A percentile compares a stretch with the other conserved stretches of the same genome.
Evolutionary conservation across 2,888 invertebrate species (phyloP).

Genomic region (Acronicta psi): DNA sequence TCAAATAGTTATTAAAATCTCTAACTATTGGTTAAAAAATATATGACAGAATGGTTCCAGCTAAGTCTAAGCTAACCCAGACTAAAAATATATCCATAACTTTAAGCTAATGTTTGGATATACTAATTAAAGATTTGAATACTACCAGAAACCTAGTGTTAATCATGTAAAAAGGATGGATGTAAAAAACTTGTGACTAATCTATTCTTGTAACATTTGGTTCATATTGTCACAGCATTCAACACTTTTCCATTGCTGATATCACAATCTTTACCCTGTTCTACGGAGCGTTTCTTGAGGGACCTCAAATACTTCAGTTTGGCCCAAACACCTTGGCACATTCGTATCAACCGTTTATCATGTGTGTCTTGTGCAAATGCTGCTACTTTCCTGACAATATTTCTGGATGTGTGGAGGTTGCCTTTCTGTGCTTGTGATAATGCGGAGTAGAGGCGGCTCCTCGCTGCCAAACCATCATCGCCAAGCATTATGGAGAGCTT

Average conservation of each 20-base stretch:
- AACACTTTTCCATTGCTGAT: constrained; percentile 49
- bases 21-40: background rate
- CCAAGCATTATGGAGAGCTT: constrained; percentile 94
- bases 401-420: constrained; percentile 89
- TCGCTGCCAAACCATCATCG: constrained; percentile 93
- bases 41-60: too few species aligned
- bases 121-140: background rate
- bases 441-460: constrained; percentile 96
- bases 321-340: constrained; percentile 96
- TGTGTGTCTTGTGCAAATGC: constrained; percentile 77
- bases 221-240: constrained; percentile 17
- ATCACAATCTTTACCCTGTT: constrained; percentile 44
- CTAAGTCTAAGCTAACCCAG: too few species aligned
- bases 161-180: background rate
- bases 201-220: background rate
- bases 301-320: constrained; percentile 91
- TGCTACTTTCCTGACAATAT: constrained; percentile 87
- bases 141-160: background rate
- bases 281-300: constrained; percentile 50
- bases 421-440: constrained; percentile 96
- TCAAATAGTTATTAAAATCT: background rate
- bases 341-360: constrained; percentile 92
- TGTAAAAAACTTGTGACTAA: constrained; percentile 7
- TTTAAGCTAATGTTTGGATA: too few species aligned
- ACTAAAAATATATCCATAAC: too few species aligned